Conservation (phyloP, 2,113 vertebrate species). For the Myrmecobius fasciatus region DNA sequence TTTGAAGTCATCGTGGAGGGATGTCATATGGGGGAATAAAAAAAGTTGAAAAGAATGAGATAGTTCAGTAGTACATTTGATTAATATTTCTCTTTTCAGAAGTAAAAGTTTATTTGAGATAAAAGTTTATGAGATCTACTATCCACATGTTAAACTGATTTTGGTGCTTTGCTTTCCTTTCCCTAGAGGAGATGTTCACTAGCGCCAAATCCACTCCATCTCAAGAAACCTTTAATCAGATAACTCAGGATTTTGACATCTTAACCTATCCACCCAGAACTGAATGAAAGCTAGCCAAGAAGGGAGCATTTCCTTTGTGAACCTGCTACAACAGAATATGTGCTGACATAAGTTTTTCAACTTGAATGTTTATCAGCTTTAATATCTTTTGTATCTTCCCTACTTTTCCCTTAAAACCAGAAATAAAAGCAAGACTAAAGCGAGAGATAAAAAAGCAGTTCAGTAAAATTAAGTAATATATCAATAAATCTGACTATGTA, state of each 20-base stretch:
- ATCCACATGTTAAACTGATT: not conserved
- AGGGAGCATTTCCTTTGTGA: not conserved
- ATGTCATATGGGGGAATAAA: not conserved
- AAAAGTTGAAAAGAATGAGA: slow-evolving; percentile 25
- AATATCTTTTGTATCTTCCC: not conserved
- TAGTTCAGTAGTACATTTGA: slow-evolving; percentile 22
- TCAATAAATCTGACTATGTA: not conserved
- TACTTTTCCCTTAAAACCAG: not conserved
- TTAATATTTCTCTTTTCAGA: not conserved
- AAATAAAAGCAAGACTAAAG: not conserved
- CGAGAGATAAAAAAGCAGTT: not conserved
- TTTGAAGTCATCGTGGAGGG: not conserved
- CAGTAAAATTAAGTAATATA: not conserved
- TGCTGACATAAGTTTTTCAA: not conserved
- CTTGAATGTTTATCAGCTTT: not conserved
- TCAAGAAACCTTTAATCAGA: slow-evolving; percentile 21
- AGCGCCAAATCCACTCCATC: not conserved
- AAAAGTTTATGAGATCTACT: too few relatives aligned
- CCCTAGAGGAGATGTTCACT: not conserved
- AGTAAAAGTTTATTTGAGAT: too few relatives aligned
- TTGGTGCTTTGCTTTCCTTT: not conserved
- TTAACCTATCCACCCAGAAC: not conserved
- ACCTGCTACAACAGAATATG: slow-evolving; percentile 17
- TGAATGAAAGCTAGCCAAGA: slow-evolving; percentile 17
- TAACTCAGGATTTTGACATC: not conserved